phyloP scores from a whole-genome alignment of 1,140 invertebrate genomes.

The Oppia nitens region DNA sequence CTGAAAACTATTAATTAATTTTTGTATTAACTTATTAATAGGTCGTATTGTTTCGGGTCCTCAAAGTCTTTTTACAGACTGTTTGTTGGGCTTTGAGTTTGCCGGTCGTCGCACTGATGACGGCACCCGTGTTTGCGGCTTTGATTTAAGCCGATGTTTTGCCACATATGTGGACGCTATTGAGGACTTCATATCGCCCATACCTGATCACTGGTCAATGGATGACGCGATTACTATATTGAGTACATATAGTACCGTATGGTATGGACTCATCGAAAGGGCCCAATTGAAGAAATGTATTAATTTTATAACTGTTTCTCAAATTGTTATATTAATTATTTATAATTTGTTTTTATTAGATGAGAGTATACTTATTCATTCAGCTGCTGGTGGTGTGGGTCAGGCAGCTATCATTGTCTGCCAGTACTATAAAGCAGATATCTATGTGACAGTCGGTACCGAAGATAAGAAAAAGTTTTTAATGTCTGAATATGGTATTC shows the following conservation, averaged over 20 bases:
- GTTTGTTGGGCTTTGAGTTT: constrained; percentile 56
- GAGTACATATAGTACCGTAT: constrained; percentile 68
- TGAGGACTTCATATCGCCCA: constrained; percentile 77
- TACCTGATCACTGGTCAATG: constrained; percentile 68
- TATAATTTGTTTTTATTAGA: no score
- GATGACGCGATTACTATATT: constrained; percentile 83
- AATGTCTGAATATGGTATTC: constrained; percentile 31
- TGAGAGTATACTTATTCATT: constrained; percentile 75
- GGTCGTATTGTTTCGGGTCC: neutral
- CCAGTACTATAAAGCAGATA: constrained; percentile 59
- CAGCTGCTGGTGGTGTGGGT: constrained; percentile 88
- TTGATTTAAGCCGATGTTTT: constrained; percentile 68
- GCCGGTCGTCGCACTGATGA: no score
- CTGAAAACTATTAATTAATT: no score
- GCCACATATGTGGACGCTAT: constrained; percentile 61
- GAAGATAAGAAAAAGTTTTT: constrained; percentile 34
- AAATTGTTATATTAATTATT: no score
- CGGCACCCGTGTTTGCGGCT: constrained; percentile 79
- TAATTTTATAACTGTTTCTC: constrained; percentile 29
- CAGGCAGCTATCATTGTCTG: constrained; percentile 86
- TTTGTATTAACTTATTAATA: no score
- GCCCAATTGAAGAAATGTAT: constrained; percentile 52
- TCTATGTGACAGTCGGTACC: constrained; percentile 57
- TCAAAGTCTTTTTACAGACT: neutral
- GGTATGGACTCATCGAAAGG: constrained; percentile 46